These are phyloP conservation scores for Beroe forskalii DNA, from an alignment of 37 sponge, comb jelly and placozoan species.

Conservation along the genomic window DNA sequence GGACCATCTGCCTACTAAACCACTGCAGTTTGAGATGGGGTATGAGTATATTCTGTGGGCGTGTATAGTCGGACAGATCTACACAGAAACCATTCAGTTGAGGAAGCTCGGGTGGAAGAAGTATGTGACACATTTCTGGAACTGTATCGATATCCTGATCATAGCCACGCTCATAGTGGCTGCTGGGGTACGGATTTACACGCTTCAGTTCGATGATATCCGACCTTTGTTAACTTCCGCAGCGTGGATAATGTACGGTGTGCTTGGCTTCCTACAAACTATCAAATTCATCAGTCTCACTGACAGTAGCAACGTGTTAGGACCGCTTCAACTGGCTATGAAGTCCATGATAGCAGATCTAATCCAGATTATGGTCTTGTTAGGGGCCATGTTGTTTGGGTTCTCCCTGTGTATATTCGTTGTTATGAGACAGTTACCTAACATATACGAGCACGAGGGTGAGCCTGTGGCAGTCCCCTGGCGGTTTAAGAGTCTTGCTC, in stretches of 20 bases:
- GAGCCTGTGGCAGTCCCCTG: neutral
- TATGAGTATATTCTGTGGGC: conserved; percentile 65
- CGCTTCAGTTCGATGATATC: neutral
- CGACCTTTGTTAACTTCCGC: neutral
- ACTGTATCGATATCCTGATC: conserved; percentile 24
- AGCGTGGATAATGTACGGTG: conserved; percentile 42
- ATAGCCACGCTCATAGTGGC: neutral
- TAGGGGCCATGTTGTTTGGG: neutral
- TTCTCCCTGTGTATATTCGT: conserved; percentile 30
- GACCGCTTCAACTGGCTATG: conserved; percentile 59
- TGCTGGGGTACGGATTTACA: conserved; percentile 21
- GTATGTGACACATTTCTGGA: conserved; percentile 57
- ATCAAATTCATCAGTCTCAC: conserved; percentile 48
- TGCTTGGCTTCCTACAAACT: conserved; percentile 54
- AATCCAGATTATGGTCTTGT: conserved; percentile 19
- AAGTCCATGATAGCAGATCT: conserved; percentile 61
- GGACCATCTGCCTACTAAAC: neutral
- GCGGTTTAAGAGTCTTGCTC: neutral
- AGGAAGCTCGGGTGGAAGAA: conserved; percentile 60
- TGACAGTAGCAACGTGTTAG: conserved; percentile 42
- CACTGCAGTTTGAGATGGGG: conserved; percentile 28
- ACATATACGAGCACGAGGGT: neutral
- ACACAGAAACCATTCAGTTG: conserved; percentile 37
- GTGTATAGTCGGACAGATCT: conserved; percentile 41
- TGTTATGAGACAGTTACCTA: conserved; percentile 19